Evolutionary conservation across 2,888 invertebrate species (phyloP), one percentile per base, ranked within the genome.

Genomic region (Drosophila antonietae): DNA sequence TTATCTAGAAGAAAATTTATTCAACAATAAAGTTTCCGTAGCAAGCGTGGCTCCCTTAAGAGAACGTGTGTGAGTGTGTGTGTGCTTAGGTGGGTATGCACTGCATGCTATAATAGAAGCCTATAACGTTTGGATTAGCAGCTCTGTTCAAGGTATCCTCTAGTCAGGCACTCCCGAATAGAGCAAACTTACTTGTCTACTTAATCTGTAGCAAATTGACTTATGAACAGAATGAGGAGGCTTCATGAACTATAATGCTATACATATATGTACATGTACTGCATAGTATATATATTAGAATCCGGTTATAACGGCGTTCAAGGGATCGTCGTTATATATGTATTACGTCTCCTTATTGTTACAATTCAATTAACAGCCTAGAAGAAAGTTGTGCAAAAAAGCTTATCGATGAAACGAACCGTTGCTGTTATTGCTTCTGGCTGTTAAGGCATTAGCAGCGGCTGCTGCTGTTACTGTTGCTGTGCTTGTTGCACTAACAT

Each of bases 371-470:
- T 44, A n/a, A 47, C 66, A 75, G 64, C 63, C 52, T 57, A 44
- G 58, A 35, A 20, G 18, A 55, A 49, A 31, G 49, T 33, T n/a
- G 49, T n/a, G 31, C 1, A 2, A 18, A 70, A 81, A 81, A 81
- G 81, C 86, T 81, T 59, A 83, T 76, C 81, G 61, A 64, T 74
- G 86, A 80, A 80, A 68, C 77, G 83, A 81, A 81, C 81, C 81
- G 69, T 66, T 72, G 60, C 60, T 49, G 14, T 18, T 60, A 41
- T 39, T 43, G 65, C 28, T 63, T 12, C 0, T n/a, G 23, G 31
- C 58, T 15, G 15, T 35, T 20, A 53, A 23, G 4, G 56, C 41
- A 7, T 37, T 37, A 55, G 41, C 57, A 57, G 39, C 18, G 18
- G 14, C 49, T 39, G 46, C 35, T 9, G 15, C n/a, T 37, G 37